phyloP scores from a whole-genome alignment of 2,113 vertebrate genomes.

The Shinisaurus crocodilurus region DNA sequence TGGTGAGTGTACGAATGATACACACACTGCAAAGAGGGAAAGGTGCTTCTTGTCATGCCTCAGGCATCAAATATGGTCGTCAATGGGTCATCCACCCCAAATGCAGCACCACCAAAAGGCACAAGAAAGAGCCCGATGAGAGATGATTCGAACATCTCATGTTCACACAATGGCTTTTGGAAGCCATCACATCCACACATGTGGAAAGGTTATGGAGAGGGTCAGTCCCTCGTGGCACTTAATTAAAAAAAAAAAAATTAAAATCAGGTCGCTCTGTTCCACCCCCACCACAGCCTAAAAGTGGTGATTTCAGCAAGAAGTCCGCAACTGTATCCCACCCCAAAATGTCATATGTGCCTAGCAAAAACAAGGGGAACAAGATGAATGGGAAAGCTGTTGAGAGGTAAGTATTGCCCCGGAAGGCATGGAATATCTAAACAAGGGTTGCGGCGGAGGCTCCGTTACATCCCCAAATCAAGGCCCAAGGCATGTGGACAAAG shows the following conservation, averaged over 20 bases:
- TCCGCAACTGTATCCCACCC: not conserved
- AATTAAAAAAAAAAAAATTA: not conserved
- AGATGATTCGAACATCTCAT: no score
- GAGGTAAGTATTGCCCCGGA: not conserved
- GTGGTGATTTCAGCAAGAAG: not conserved
- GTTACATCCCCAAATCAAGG: not conserved
- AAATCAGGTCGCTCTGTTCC: not conserved
- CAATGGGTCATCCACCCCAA: not conserved
- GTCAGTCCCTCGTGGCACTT: not conserved
- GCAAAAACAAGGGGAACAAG: not conserved
- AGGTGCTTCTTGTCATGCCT: not conserved
- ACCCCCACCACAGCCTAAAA: not conserved
- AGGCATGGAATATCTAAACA: not conserved
- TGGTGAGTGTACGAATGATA: not conserved
- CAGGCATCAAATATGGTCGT: not conserved
- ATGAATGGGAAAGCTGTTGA: not conserved
- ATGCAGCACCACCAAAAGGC: not conserved
- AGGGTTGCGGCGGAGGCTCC: not conserved
- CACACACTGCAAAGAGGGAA: not conserved
- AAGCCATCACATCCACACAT: not conserved
- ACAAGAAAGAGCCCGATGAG: not conserved
- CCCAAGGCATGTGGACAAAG: not conserved
- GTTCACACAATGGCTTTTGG: not conserved
- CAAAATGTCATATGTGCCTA: not conserved
- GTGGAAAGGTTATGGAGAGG: not conserved